Percentiles rank a stretch among this genome's conserved stretches.
These are phyloP conservation scores for Coturnix japonica DNA, from an alignment of 2,113 vertebrate species.

Conservation along the genomic window DNA sequence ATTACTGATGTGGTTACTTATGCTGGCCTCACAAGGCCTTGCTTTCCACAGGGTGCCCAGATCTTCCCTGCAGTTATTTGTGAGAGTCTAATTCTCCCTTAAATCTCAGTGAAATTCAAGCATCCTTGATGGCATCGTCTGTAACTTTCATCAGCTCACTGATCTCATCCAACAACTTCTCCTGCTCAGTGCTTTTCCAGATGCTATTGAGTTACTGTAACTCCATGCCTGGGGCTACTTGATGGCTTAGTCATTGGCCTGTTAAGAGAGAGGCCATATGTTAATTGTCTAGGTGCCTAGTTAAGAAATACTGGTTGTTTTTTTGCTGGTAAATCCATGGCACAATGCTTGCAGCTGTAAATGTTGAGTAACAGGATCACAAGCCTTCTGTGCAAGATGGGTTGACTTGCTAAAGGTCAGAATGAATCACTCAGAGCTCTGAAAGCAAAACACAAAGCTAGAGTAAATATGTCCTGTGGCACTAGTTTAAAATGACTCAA, in stretches of 20 bases:
- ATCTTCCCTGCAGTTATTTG: too few species aligned
- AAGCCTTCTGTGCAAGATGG: neutral
- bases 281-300: neutral
- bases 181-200: neutral
- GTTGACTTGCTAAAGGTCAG: neutral
- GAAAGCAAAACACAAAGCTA: neutral
- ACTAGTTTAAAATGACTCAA: neutral
- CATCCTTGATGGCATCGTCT: neutral
- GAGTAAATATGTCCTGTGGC: neutral
- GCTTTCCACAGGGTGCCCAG: neutral
- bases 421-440: neutral
- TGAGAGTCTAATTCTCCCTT: neutral
- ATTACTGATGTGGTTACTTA: neutral
- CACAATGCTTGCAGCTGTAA: neutral
- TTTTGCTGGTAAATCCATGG: neutral
- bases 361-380: neutral
- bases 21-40: neutral
- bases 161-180: neutral
- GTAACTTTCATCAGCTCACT: neutral
- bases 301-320: neutral
- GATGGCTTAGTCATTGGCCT: neutral
- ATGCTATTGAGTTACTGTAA: neutral
- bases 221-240: neutral
- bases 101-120: neutral
- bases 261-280: neutral